Percentiles rank a stretch among this genome's conserved stretches.
phyloP scores from a whole-genome alignment of 2,113 vertebrate species.

The Recurvirostra avosetta region DNA sequence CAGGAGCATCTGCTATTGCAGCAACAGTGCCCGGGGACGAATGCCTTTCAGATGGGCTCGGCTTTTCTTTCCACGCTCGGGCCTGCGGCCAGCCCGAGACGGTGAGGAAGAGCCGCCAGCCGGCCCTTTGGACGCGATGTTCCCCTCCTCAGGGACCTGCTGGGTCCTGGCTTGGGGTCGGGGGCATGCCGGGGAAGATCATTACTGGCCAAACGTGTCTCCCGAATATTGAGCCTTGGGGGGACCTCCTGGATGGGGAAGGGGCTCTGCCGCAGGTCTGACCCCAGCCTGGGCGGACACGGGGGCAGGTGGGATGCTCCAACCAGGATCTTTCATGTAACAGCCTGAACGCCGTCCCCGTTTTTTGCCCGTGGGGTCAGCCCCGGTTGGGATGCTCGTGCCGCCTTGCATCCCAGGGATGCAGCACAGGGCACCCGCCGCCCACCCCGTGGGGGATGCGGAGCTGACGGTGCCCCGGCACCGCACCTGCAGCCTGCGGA shows the following conservation, averaged over 20 bases:
- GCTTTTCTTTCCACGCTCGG: neutral
- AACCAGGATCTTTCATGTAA: neutral
- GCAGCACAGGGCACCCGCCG: accelerated
- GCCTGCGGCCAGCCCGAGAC: neutral
- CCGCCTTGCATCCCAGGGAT: accelerated
- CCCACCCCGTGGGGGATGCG: neutral
- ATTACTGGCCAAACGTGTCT: accelerated
- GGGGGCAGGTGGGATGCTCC: neutral
- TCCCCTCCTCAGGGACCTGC: neutral
- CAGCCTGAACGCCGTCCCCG: accelerated
- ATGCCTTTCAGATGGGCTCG: slow-evolving; percentile 57
- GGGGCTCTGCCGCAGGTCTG: accelerated
- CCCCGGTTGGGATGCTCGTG: accelerated
- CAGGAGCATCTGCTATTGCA: slow-evolving; percentile 60
- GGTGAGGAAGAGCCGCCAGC: neutral
- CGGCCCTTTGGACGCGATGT: neutral
- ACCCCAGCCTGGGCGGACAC: accelerated
- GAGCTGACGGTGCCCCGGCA: neutral
- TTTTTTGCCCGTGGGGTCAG: accelerated
- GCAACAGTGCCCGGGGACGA: slow-evolving; percentile 21
- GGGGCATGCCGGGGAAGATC: neutral
- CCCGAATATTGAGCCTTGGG: accelerated
- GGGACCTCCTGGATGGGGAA: accelerated
- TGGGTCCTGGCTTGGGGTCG: neutral
- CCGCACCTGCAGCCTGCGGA: neutral